phyloP scores from a whole-genome alignment of 1,140 invertebrate species.

The Lanistes nyassanus region DNA sequence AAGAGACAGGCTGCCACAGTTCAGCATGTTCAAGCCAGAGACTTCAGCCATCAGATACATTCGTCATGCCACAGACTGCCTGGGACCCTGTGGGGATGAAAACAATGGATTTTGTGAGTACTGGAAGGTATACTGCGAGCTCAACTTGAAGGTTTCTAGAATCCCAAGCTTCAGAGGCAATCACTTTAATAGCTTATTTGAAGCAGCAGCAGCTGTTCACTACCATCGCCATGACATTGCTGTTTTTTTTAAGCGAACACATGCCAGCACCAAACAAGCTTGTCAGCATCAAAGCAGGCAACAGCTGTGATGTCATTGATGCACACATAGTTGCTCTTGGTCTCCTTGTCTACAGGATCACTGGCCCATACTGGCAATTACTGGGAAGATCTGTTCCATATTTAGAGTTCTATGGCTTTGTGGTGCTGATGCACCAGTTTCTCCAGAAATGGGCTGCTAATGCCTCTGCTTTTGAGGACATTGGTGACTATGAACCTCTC shows the following conservation, averaged over 20 bases:
- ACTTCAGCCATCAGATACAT: no score
- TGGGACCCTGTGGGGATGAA: neutral
- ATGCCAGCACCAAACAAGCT: neutral
- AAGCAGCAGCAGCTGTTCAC: neutral
- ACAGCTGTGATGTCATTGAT: neutral
- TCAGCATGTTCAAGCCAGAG: neutral
- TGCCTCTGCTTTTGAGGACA: neutral
- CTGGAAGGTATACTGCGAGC: neutral
- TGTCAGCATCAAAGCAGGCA: neutral
- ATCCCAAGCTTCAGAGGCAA: neutral
- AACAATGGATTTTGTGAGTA: neutral
- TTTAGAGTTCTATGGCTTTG: neutral
- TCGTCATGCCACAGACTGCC: no score
- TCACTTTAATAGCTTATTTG: no score
- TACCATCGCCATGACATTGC: neutral
- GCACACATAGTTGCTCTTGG: neutral
- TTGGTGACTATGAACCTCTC: neutral
- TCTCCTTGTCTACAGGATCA: no score
- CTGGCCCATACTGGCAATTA: slow-evolving; percentile 1
- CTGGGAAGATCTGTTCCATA: neutral
- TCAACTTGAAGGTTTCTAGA: neutral
- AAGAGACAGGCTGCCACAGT: neutral
- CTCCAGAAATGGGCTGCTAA: no score
- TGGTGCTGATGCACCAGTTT: neutral
- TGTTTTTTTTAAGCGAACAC: neutral